These are phyloP conservation scores for Corbicula japonica DNA, from an alignment of 2,888 invertebrate genomes.

Conservation along the genomic window DNA sequence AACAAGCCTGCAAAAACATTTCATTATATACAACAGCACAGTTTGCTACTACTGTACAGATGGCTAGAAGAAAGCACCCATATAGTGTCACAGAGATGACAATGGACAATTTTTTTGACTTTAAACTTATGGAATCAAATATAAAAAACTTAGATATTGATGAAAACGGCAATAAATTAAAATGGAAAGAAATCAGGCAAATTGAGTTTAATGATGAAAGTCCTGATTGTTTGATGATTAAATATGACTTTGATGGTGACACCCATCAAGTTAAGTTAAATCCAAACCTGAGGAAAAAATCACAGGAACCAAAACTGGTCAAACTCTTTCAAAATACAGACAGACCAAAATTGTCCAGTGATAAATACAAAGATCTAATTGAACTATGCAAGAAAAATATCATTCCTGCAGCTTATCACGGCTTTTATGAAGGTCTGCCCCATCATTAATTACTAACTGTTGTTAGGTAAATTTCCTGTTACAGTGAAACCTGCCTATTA, in stretches of 20 bases:
- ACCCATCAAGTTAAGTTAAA: neutral
- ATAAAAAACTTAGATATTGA: constrained; percentile 9
- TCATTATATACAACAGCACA: constrained; percentile 15
- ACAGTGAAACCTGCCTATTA: too few relatives aligned
- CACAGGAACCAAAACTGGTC: neutral
- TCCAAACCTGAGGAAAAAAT: constrained; percentile 12
- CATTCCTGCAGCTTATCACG: constrained; percentile 2
- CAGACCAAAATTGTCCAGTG: constrained; percentile 2
- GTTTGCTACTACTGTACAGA: constrained; percentile 2
- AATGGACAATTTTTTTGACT: constrained; percentile 1
- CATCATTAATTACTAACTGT: too few relatives aligned
- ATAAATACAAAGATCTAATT: constrained; percentile 10
- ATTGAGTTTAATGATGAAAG: constrained; percentile 4
- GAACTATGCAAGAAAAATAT: constrained; percentile 4
- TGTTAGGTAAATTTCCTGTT: too few relatives aligned
- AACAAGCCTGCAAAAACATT: constrained; percentile 7
- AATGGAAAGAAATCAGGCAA: constrained; percentile 10
- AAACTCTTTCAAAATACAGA: neutral
- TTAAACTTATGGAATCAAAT: constrained; percentile 11
- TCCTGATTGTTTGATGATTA: constrained; percentile 8
- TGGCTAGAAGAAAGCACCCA: neutral
- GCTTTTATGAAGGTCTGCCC: constrained; percentile 6
- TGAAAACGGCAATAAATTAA: neutral
- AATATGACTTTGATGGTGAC: constrained; percentile 13
- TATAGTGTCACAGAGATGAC: constrained; percentile 23